Percentiles rank a stretch among this genome's conserved stretches.
Conservation (phyloP, 2,797 vertebrate genomes). For the Pristis pectinata region DNA sequence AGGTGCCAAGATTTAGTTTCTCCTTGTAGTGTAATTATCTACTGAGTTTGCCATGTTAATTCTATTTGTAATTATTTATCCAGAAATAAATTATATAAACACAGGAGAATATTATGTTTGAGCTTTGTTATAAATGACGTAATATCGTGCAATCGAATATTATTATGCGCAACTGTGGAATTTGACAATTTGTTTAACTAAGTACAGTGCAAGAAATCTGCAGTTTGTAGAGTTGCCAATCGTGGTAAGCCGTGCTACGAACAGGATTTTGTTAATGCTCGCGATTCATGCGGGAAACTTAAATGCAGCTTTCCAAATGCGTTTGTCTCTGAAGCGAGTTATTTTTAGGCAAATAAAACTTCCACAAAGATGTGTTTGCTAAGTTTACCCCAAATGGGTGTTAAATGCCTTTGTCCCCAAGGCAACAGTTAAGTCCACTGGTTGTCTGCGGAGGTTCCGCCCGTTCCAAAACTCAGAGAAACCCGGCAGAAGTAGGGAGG, state of each 20-base stretch:
- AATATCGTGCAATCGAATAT: not conserved
- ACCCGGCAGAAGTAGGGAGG: too few species aligned
- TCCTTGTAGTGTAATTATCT: not conserved
- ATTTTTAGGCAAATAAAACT: not conserved
- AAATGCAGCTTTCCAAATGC: not conserved
- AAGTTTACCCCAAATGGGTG: not conserved
- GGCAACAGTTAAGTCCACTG: not conserved
- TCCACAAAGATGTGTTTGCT: too few species aligned
- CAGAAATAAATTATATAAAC: not conserved
- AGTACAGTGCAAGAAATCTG: not conserved
- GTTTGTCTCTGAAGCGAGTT: too few species aligned
- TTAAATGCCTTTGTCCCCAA: not conserved
- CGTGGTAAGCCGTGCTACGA: not conserved
- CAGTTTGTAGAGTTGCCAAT: not conserved
- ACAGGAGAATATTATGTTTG: not conserved
- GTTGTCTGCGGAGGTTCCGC: not conserved
- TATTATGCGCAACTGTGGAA: not conserved
- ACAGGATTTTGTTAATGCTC: not conserved
- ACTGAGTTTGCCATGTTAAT: not conserved
- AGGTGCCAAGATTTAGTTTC: not conserved
- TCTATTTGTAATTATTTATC: not conserved
- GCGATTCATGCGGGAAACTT: conserved; percentile 9
- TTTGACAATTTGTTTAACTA: not conserved
- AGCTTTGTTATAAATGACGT: not conserved
- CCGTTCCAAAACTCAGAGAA: too few species aligned